Percentiles rank a stretch among this genome's conserved stretches.
These are phyloP conservation scores for Thunnus thynnus DNA, from an alignment of 2,113 vertebrate species.

Conservation along the genomic window DNA sequence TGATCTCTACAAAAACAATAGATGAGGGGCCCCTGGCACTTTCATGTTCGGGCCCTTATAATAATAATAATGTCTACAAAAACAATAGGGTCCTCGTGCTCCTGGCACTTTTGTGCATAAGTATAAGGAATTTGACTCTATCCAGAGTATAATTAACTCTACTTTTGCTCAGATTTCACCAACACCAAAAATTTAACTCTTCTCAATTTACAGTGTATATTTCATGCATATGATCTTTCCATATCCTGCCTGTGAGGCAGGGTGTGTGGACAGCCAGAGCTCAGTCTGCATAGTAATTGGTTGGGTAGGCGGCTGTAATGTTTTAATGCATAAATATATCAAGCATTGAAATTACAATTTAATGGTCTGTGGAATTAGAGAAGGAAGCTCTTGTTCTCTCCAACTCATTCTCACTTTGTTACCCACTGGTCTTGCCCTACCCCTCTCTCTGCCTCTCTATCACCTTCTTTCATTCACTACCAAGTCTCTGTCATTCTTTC, in stretches of 20 bases:
- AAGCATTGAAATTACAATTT: slow-evolving; percentile 73
- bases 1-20: no score
- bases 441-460: slow-evolving; percentile 2
- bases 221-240: slow-evolving; percentile 37
- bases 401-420: slow-evolving; percentile 21
- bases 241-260: slow-evolving; percentile 32
- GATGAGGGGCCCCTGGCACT: no score
- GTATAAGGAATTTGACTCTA: no score
- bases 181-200: neutral
- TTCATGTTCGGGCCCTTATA: no score
- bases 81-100: no score
- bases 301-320: slow-evolving; percentile 58
- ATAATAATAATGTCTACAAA: no score
- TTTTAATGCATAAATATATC: slow-evolving; percentile 78
- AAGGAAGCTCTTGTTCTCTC: slow-evolving; percentile 59
- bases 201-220: slow-evolving; percentile 12
- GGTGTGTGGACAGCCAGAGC: slow-evolving; percentile 32
- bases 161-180: no score
- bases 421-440: neutral
- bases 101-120: no score
- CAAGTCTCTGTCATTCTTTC: neutral
- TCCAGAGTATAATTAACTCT: no score
- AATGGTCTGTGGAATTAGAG: slow-evolving; percentile 77
- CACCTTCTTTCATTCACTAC: slow-evolving; percentile 10
- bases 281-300: slow-evolving; percentile 66